Conservation (phyloP, 2,888 invertebrate genomes). For the Cyaniris semiargus region DNA sequence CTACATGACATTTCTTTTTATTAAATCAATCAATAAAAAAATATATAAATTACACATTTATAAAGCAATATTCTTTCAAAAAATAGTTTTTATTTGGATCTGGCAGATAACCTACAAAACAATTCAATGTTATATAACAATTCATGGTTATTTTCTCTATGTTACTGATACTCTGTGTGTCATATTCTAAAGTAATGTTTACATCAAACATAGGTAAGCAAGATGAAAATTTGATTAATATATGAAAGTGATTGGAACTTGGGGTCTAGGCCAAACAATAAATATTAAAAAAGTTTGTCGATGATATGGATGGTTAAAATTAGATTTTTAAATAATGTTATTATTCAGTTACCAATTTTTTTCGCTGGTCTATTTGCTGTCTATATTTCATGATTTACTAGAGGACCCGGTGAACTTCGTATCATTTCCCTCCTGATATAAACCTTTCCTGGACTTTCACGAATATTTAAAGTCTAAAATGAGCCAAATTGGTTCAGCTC, state of each 20-base stretch:
- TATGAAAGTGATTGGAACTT: constrained; percentile 6
- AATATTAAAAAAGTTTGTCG: not conserved
- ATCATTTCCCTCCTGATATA: no score
- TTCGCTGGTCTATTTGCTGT: not conserved
- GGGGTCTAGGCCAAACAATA: not conserved
- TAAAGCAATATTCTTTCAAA: no score
- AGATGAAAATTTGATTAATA: not conserved
- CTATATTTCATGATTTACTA: not conserved
- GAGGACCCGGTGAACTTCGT: no score
- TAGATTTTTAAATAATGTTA: not conserved
- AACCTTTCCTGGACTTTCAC: no score
- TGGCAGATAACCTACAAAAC: no score
- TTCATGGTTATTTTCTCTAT: not conserved
- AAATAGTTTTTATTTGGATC: no score
- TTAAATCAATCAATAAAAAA: no score
- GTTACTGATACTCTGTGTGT: not conserved
- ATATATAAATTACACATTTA: no score
- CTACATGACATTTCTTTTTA: no score
- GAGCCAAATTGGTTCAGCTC: no score
- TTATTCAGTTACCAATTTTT: not conserved
- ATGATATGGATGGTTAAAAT: not conserved
- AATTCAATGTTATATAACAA: not conserved
- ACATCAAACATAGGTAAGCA: constrained; percentile 5
- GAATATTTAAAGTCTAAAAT: no score
- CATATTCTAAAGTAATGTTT: constrained; percentile 14